These are phyloP conservation scores for Phyllotis vaccarum DNA, from an alignment of 2,797 vertebrate species.

Conservation along the genomic window DNA sequence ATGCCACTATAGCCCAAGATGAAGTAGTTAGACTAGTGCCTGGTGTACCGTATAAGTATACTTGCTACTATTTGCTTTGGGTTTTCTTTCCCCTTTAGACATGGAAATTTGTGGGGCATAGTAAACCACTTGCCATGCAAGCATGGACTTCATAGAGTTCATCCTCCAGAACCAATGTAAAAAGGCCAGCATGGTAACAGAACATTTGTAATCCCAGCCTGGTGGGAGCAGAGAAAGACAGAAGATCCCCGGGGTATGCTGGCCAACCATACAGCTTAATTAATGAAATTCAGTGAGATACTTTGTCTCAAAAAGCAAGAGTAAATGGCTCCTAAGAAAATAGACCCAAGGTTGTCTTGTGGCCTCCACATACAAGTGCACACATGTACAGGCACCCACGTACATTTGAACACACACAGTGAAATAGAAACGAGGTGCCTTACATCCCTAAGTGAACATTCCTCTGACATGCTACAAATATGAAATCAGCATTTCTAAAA, in stretches of 20 bases:
- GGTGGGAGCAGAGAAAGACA: neutral
- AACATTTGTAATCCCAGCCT: neutral
- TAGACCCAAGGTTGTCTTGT: neutral
- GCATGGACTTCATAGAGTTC: neutral
- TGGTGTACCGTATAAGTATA: neutral
- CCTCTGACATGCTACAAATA: neutral
- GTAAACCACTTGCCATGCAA: neutral
- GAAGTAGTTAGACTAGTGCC: neutral
- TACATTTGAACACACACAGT: neutral
- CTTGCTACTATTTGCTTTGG: neutral
- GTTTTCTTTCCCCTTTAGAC: neutral
- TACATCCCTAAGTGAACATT: neutral
- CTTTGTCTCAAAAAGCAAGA: neutral
- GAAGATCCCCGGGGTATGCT: neutral
- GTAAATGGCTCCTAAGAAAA: neutral
- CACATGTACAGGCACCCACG: neutral
- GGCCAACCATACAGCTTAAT: neutral
- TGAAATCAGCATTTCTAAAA: constrained; percentile 27
- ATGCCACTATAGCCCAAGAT: too few species aligned
- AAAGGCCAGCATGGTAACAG: neutral
- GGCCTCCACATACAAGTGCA: neutral
- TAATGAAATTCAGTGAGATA: neutral
- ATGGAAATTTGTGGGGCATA: neutral
- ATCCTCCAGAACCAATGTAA: neutral
- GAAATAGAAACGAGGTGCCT: neutral